Evolutionary conservation across 2,113 vertebrate species (phyloP), one percentile per base, ranked within the genome.

Genomic region (Xiphophorus couchianus): DNA sequence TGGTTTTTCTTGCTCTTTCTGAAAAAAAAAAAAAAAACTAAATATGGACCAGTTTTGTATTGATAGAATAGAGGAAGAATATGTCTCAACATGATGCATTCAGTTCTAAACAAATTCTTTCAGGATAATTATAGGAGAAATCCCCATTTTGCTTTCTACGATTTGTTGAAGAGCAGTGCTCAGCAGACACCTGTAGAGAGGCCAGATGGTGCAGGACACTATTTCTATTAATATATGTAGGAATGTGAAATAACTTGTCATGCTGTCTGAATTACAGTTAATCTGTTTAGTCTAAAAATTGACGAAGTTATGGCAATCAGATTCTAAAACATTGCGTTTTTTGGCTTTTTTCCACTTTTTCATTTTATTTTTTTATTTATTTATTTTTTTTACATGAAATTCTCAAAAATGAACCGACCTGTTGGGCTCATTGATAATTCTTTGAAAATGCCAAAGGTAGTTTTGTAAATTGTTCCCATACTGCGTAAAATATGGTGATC

Each of bases 61-160:
- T 75, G 29, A n/a, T 25, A 64, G 74, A 85, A 63, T 35, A 79
- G 70, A 69, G 3, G 8, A 39, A 65, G 8, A 39, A 65, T 72
- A 10, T 60, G 48, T 27, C 29, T 73, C 62, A 62, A 62, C 42
- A 75, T 54, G 60, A 44, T 27, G 1, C 62, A 62, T 65, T 74
- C 11, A 44, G 67, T 66, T 74, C 28, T 29, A 25, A 74, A 58
- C 81, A 84, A 79, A 85, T 79, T 84, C 69, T 72, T 61, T 63
- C 35, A 37, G 35, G 10, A 37, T 37, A 37, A 77, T 74, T 48
- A 74, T 66, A 85, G 71, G 66, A 90, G 86, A 83, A 77, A 73
- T 85, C 69, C 72, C 71, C 66, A 62, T 71, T 71, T 83, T 35
- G 69, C 3, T 79, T 73, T n/a, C 33, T 15, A 14, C 0, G 13